phyloP scores from a whole-genome alignment of 1,140 invertebrate species.

The Scaptomyza montana region DNA sequence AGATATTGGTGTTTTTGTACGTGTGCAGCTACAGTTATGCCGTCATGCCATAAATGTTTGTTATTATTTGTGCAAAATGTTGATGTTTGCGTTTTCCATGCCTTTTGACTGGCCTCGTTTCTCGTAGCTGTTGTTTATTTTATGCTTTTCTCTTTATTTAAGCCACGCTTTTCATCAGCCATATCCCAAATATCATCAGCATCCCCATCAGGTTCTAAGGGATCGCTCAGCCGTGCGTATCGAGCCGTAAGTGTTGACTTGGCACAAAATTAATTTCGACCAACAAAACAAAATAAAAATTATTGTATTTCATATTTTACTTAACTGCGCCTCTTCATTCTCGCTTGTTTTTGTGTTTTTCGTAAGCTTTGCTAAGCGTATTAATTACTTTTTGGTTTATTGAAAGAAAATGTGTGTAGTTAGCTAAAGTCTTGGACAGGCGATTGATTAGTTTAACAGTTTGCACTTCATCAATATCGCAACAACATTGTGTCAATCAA shows the following conservation, averaged over 20 bases:
- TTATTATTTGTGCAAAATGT: slow-evolving; percentile 77
- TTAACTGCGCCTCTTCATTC: not conserved
- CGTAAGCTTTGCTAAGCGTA: slow-evolving; percentile 45
- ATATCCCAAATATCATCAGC: slow-evolving; percentile 38
- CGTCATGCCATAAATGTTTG: slow-evolving; percentile 67
- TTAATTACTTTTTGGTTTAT: slow-evolving; percentile 67
- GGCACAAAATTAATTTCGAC: slow-evolving; percentile 64
- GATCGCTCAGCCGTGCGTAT: slow-evolving; percentile 62
- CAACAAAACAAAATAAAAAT: slow-evolving; percentile 40
- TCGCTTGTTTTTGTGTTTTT: not conserved
- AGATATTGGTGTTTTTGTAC: slow-evolving; percentile 41
- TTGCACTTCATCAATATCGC: slow-evolving; percentile 70
- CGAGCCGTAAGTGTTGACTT: slow-evolving; percentile 80
- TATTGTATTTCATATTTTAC: slow-evolving; percentile 74
- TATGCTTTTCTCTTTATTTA: slow-evolving; percentile 55
- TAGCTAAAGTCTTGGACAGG: slow-evolving; percentile 14
- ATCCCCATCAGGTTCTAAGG: slow-evolving; percentile 16
- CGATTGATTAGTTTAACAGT: slow-evolving; percentile 61
- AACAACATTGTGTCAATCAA: slow-evolving; percentile 74
- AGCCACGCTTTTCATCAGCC: slow-evolving; percentile 47
- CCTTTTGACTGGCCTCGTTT: slow-evolving; percentile 34
- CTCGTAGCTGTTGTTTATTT: slow-evolving; percentile 51
- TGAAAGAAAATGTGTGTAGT: slow-evolving; percentile 12
- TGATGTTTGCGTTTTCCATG: slow-evolving; percentile 80
- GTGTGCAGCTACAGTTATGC: slow-evolving; percentile 68